Base-by-base conservation (phyloP, 2,113 vertebrate species). In the Indri indri region DNA sequence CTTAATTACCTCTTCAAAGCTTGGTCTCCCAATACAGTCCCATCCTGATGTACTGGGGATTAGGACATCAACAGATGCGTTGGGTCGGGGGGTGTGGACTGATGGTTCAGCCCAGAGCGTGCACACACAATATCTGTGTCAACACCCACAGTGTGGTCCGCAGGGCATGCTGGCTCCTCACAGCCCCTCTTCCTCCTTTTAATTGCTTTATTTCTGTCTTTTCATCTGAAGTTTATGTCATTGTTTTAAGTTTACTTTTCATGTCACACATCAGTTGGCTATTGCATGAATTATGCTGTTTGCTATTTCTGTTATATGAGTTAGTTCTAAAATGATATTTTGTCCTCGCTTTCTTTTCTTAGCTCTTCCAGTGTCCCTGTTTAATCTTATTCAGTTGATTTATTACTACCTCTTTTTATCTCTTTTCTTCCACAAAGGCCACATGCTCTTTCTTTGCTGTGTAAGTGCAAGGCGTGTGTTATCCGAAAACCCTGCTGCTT, bases 331-430 rank as follows among this genome's bases (percentile, higher is more conserved):
- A 76, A 17, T 54, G 66, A n/a, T n/a, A 18, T 65, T 89, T 68
- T 47, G 42, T 25, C 66, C 45, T 96, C 82, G 34, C 34, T 83
- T 10, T 93, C 81, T 82, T 81, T 86, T 71, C 93, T 93, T 59
- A 82, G 74, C 66, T 90, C 50, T n/a, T 63, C 52, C 52, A 57
- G 81, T n/a, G 73, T 47, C 65, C 83, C 59, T 80, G 74, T 79
- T 88, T 65, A 61, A 59, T 86, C 42, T 80, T 42, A 42, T 11
- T 82, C 63, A 27, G 0, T 63, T 88, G 47, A 94, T 47, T 77
- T 74, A n/a, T 81, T 40, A 34, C 40, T 45, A 4, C 11, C 6
- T 90, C 63, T 61, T 42, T 37, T 86, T 76, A 70, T 70, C n/a
- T 80, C 9, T 71, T 90, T 42, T 32, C 30, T 65, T 23, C 0